Evolutionary conservation across 64 coral and sea anemone species (phyloP), one percentile per base, ranked within the genome.

Genomic region (Stylophora pistillata): DNA sequence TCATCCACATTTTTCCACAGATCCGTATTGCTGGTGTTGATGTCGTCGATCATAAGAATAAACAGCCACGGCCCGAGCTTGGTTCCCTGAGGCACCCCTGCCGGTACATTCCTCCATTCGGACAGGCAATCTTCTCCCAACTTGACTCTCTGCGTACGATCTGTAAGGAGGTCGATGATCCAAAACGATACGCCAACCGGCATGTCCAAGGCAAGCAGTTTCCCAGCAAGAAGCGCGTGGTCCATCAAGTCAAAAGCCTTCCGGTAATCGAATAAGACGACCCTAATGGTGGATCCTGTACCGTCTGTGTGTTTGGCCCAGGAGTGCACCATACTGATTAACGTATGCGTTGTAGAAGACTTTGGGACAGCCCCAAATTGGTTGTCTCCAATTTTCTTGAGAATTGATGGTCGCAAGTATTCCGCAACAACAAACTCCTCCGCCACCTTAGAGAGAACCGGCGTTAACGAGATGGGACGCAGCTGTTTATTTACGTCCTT

Each of bases 61-160:
- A 58, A 78, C 76, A 78, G 76, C 76, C 76, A 78, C 23, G 76
- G 76, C 23, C 76, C 53, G 53, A 78, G 76, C 76, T 78, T 78
- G 76, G 76, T 78, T 78, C 76, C 76, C 76, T 78, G 28, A 29
- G 76, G 76, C 55, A 78, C 76, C 76, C 14, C 55, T 78, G 76
- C 54, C 76, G 76, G 76, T 78, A 78, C 53, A 29, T 78, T 78
- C 76, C 54, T 78, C 55, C 76, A 78, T 78, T 78, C 55, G 28
- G 53, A 78, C n/a, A 28, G 57, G 76, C 76, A 76, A 76, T 76
- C 74, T 76, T 54, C 74, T 53, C 32, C 74, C 74, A 76, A 76
- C 74, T 76, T 76, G 74, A 76, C 71, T 75, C 78, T 81, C 78
- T 81, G 78, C 14, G 78, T 81, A 57, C 78, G 78, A 30, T 81